Base-by-base conservation (phyloP, 2,797 vertebrate genomes). In the Rhadinocentrus ornatus region DNA sequence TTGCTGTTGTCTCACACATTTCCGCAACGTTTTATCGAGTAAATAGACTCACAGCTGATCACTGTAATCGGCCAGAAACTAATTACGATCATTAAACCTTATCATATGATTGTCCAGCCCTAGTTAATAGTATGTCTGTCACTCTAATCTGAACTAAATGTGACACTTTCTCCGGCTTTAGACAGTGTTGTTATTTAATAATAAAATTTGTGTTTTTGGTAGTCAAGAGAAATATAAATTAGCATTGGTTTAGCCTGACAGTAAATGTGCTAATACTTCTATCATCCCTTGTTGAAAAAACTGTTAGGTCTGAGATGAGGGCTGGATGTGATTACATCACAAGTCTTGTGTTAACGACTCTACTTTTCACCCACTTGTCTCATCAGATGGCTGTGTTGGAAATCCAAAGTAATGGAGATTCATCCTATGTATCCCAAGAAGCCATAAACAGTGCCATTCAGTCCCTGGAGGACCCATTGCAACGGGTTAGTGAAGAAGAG, bases 381-480 rank as follows among this genome's bases (percentile, higher is more conserved):
- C 65, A 59, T 41, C 88, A 99, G 98, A 99, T 99, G 98, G 98
- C 98, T 0, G 98, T 99, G 78, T 92, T 99, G 85, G 98, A 99
- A 90, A 99, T 99, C 89, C 98, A 99, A 86, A 97, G 97, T 78
- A 99, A 99, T 1, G 98, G 98, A 29, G 98, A 99, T 80, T 98
- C 98, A 0, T 98, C 98, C 0, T 98, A 97, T 0, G 98, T 99
- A 84, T 96, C 98, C n/a, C 98, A 98, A 89, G 98, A 99, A 94
- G 97, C 97, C 86, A 99, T 99, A 85, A 98, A 96, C 91, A 98
- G 94, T 90, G 97, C 98, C 92, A 99, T 99, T 86, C 97, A 97
- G 91, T 96, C 95, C 77, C 90, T 99, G 80, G 98, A 99, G 92
- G 97, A 99, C 86, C 93, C 96, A 0, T 72, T 99, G 86, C 91